phyloP scores from a whole-genome alignment of 2,113 vertebrate species.

The Lota lota region DNA sequence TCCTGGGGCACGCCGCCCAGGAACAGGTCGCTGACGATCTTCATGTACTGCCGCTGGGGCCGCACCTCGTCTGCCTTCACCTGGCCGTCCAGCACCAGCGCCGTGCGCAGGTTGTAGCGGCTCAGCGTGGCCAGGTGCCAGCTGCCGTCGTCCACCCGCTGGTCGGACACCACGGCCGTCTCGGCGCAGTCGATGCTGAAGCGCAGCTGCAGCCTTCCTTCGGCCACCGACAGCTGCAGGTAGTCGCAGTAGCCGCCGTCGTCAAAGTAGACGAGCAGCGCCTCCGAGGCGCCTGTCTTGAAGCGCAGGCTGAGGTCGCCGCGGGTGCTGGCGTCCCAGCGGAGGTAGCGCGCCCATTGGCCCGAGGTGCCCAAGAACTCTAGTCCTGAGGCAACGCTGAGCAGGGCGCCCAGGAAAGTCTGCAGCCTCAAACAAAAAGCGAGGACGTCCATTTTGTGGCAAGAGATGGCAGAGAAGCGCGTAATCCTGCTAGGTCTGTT shows the following conservation, averaged over 20 bases:
- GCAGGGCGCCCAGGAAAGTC: conserved; percentile 82
- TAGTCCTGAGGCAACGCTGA: conserved; percentile 85
- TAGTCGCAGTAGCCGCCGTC: conserved; percentile 97
- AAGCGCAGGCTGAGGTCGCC: conserved; percentile 96
- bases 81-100: conserved; percentile 85
- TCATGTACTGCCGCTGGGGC: conserved; percentile 89
- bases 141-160: conserved; percentile 84
- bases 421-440: conserved; percentile 85
- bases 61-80: conserved; percentile 82
- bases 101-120: conserved; percentile 84
- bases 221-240: conserved; percentile 87
- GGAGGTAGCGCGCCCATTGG: conserved; percentile 97
- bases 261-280: conserved; percentile 95
- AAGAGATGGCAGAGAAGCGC: conserved; percentile 51
- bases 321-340: conserved; percentile 96
- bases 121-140: conserved; percentile 91
- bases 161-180: conserved; percentile 79
- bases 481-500: conserved; percentile 61
- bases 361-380: conserved; percentile 92
- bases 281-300: conserved; percentile 88
- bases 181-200: conserved; percentile 97
- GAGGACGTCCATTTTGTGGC: conserved; percentile 76
- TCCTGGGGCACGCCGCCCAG: conserved; percentile 91
- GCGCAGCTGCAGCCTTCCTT: conserved; percentile 87
- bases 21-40: conserved; percentile 95